These are phyloP conservation scores for Enteromius treurensis DNA, from an alignment of 2,797 vertebrate genomes.

Conservation along the genomic window DNA sequence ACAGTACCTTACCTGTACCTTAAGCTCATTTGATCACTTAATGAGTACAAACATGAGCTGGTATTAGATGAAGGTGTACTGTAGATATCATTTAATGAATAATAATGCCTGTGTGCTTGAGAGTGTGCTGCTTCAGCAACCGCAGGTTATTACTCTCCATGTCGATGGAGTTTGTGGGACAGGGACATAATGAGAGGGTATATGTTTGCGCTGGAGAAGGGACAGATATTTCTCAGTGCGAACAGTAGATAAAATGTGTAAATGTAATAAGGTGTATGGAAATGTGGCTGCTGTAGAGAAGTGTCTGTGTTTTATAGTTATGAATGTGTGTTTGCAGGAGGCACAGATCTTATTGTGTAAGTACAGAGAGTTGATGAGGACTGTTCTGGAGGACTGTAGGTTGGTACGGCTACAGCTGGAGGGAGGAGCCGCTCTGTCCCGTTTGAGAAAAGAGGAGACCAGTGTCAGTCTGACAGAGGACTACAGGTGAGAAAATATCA, in stretches of 20 bases:
- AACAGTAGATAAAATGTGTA: neutral
- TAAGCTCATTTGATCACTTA: conserved; percentile 40
- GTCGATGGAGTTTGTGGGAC: conserved; percentile 4
- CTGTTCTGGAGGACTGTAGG: conserved; percentile 80
- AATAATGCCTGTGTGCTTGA: conserved; percentile 5
- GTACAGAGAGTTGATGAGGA: conserved; percentile 82
- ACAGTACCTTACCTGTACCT: neutral
- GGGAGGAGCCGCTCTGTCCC: conserved; percentile 82
- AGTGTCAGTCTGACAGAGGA: conserved; percentile 75
- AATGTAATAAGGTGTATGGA: conserved; percentile 16
- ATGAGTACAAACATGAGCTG: conserved; percentile 31
- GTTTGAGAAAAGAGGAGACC: conserved; percentile 84
- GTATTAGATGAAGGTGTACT: conserved; percentile 29
- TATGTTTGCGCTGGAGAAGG: neutral
- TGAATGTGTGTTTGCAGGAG: conserved; percentile 74
- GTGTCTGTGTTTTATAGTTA: neutral
- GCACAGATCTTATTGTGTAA: conserved; percentile 75
- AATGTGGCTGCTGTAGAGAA: conserved; percentile 1
- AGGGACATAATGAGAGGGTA: conserved; percentile 37
- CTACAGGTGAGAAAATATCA: conserved; percentile 74
- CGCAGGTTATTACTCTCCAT: neutral
- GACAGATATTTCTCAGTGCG: conserved; percentile 17
- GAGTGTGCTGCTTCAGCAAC: neutral
- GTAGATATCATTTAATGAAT: conserved; percentile 2
- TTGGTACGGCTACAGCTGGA: conserved; percentile 87